Conservation (phyloP, 1,140 invertebrate genomes). For the Zaprionus ornatus region DNA sequence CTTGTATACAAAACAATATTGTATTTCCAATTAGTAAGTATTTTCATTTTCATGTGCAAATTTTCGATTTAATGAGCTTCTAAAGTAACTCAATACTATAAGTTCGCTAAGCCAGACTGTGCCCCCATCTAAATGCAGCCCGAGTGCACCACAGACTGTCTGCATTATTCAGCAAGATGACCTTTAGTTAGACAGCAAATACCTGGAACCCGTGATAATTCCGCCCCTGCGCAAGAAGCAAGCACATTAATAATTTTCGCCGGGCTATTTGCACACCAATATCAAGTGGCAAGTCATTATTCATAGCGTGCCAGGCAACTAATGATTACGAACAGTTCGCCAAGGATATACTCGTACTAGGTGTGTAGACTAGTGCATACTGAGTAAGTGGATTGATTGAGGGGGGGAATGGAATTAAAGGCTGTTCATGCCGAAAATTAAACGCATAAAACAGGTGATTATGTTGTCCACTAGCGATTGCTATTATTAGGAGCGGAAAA, state of each 20-base stretch:
- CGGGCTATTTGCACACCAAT: slow-evolving; percentile 70
- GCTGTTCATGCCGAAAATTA: slow-evolving; percentile 81
- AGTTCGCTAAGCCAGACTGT: not conserved
- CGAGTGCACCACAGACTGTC: not conserved
- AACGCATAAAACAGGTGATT: slow-evolving; percentile 81
- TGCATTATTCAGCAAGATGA: slow-evolving; percentile 1
- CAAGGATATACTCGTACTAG: slow-evolving; percentile 44
- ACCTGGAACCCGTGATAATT: slow-evolving; percentile 23
- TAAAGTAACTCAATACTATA: not conserved
- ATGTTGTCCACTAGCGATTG: slow-evolving; percentile 69
- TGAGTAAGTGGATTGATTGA: not conserved
- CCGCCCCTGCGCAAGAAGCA: not conserved
- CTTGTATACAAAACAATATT: not conserved
- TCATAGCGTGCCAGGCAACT: slow-evolving; percentile 69
- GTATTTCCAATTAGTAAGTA: not conserved
- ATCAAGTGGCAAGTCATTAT: slow-evolving; percentile 79
- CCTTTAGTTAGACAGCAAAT: slow-evolving; percentile 31
- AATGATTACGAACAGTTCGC: slow-evolving; percentile 71
- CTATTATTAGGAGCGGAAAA: slow-evolving; percentile 62
- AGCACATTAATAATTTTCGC: slow-evolving; percentile 74
- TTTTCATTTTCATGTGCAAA: not conserved
- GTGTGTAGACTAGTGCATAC: not conserved
- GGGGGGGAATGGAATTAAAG: slow-evolving; percentile 4
- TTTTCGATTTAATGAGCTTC: not conserved
- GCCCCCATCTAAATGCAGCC: not conserved